These are phyloP conservation scores for Serranus cabrilla DNA, from an alignment of 2,797 vertebrate genomes.

Conservation along the genomic window DNA sequence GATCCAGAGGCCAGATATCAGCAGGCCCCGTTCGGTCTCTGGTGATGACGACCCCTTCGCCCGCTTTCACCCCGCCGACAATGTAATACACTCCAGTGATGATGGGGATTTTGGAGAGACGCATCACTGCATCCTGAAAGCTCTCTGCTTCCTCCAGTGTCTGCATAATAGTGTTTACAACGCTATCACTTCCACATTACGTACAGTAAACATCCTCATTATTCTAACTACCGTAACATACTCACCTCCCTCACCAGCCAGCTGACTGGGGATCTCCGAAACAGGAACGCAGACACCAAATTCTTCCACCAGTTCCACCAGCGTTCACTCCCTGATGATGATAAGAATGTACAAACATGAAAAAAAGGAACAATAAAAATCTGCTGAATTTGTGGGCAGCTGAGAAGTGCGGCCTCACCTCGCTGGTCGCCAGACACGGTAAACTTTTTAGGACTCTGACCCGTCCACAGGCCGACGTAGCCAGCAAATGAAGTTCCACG, in stretches of 20 bases:
- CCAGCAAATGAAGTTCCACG: slow-evolving; percentile 93
- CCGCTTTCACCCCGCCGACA: slow-evolving; percentile 85
- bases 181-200: slow-evolving; percentile 27
- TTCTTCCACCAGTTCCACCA: slow-evolving; percentile 98
- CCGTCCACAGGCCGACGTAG: slow-evolving; percentile 96
- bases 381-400: neutral
- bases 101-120: slow-evolving; percentile 89
- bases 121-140: slow-evolving; percentile 89
- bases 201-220: neutral
- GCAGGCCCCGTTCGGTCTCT: slow-evolving; percentile 88
- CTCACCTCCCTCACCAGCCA: slow-evolving; percentile 95
- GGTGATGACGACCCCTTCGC: slow-evolving; percentile 92
- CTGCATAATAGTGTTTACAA: slow-evolving; percentile 69
- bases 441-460: slow-evolving; percentile 93
- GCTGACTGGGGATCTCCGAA: slow-evolving; percentile 88
- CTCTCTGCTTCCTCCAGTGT: slow-evolving; percentile 88
- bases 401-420: slow-evolving; percentile 58
- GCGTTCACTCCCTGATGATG: slow-evolving; percentile 83
- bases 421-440: slow-evolving; percentile 92
- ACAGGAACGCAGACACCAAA: slow-evolving; percentile 87
- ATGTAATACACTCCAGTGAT: slow-evolving; percentile 95
- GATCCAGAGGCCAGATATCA: slow-evolving; percentile 94
- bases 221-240: neutral
- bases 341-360: slow-evolving; percentile 5
- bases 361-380: neutral